Base-by-base conservation (phyloP, 2,888 invertebrate species). In the Automeris io region DNA sequence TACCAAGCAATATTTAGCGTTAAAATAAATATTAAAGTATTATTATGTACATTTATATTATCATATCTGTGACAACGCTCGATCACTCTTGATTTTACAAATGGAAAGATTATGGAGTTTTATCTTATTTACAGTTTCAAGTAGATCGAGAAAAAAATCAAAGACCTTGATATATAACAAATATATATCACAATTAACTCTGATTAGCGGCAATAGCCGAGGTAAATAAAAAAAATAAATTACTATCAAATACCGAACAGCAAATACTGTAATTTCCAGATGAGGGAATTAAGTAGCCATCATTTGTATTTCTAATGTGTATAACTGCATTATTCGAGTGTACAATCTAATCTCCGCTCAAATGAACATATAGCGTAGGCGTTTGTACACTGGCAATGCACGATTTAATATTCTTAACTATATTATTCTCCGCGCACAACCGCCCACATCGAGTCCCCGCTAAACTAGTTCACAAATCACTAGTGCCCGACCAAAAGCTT, bases 71-170 rank as follows among this genome's bases (percentile, higher is more conserved):
- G 16, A 66, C 58, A 67, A 64, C 60, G 60, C 66, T 73, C 66
- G 54, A 73, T 64, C 66, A 50, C 59, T 50, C 65, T 54, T 61
- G 69, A 70, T 69, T 66, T 63, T 49, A 51, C n/a, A 47, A 62
- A 62, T 61, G 60, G 56, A 61, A 66, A 69, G 71, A 78, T 75
- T 73, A 77, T 63, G 64, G 62, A 63, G 61, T 54, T 62, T 73
- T 72, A 82, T 82, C 81, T 77, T 85, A 83, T 81, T 75, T 81
- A 83, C 81, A 82, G 71, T 75, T 70, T 67, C 72, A 73, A 72
- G 55, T 57, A 69, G 67, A 72, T 70, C 64, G 65, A 75, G 67
- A 70, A 61, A 67, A 66, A 65, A 57, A n/a, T n/a, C n/a, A n/a
- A 63, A 78, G 76, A 74, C 78, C 77, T 72, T 74, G 73, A 67